Conservation (phyloP, 2,888 invertebrate species). For the Xanthia icteritia region DNA sequence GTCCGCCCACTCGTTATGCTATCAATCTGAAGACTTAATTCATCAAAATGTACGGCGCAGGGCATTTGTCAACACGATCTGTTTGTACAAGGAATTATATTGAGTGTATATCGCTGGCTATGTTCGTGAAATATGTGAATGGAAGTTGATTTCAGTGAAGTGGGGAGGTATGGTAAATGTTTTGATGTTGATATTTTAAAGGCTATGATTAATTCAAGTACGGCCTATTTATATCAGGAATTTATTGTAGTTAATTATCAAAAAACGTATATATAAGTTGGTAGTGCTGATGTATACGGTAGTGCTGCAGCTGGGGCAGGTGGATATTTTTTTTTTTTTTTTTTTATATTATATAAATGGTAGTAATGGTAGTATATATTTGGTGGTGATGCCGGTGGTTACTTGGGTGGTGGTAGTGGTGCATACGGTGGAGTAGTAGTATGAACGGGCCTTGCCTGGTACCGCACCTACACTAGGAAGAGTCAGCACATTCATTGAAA, state of each 20-base stretch:
- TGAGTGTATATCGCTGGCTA: slow-evolving; percentile 31
- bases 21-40: slow-evolving; percentile 66
- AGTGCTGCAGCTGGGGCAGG: too few species aligned
- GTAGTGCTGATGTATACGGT: too few species aligned
- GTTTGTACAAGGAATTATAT: slow-evolving; percentile 52
- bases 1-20: slow-evolving; percentile 63
- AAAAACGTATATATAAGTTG: too few species aligned
- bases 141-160: background rate
- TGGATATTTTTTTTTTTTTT: too few species aligned
- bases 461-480: background rate
- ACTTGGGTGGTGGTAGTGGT: too few species aligned
- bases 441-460: background rate
- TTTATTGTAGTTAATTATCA: background rate
- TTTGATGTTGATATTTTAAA: slow-evolving; percentile 6
- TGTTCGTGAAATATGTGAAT: slow-evolving; percentile 20
- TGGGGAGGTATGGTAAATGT: background rate
- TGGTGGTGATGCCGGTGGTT: too few species aligned
- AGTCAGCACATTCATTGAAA: background rate
- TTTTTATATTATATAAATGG: too few species aligned
- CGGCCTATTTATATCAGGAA: background rate
- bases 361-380: too few species aligned
- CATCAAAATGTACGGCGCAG: slow-evolving; percentile 61
- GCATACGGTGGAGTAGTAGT: too few species aligned
- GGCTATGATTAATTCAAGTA: slow-evolving; percentile 6
- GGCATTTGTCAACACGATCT: slow-evolving; percentile 61